phyloP scores from a whole-genome alignment of 2,113 vertebrate species.

The Syngnathus typhle region DNA sequence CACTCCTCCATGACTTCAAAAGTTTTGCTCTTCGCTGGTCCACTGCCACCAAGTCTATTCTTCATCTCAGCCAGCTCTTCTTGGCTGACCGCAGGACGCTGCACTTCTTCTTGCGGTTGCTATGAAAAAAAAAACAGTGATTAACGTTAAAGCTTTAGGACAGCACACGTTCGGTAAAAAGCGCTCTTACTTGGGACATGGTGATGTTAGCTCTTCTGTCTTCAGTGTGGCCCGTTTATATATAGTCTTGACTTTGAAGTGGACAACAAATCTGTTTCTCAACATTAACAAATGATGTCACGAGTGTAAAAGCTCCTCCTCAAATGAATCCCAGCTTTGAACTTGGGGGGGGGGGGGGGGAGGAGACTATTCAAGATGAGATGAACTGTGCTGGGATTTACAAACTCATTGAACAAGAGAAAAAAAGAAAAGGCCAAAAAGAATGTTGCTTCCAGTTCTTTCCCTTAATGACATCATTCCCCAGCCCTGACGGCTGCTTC shows the following conservation, averaged over 20 bases:
- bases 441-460: slow-evolving; percentile 16
- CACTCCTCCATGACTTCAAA: slow-evolving; percentile 91
- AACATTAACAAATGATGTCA: slow-evolving; percentile 35
- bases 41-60: slow-evolving; percentile 71
- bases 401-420: too few relatives aligned
- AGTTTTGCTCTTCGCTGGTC: slow-evolving; percentile 85
- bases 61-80: slow-evolving; percentile 83
- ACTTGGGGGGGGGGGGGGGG: too few relatives aligned
- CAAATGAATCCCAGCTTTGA: not conserved
- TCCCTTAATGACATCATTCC: slow-evolving; percentile 35
- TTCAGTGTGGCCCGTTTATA: slow-evolving; percentile 7
- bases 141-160: not conserved
- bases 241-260: slow-evolving; percentile 33
- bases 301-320: slow-evolving; percentile 43
- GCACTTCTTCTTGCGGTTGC: slow-evolving; percentile 69
- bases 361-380: too few relatives aligned
- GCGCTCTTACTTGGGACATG: slow-evolving; percentile 64
- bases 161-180: not conserved
- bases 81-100: slow-evolving; percentile 83
- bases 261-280: slow-evolving; percentile 40
- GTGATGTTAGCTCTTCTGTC: slow-evolving; percentile 7
- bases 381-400: too few relatives aligned
- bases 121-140: not conserved
- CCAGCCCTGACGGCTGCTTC: not conserved
- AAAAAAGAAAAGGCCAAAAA: not conserved